Conservation (phyloP, 2,888 invertebrate genomes). For the Euproctis similis region DNA sequence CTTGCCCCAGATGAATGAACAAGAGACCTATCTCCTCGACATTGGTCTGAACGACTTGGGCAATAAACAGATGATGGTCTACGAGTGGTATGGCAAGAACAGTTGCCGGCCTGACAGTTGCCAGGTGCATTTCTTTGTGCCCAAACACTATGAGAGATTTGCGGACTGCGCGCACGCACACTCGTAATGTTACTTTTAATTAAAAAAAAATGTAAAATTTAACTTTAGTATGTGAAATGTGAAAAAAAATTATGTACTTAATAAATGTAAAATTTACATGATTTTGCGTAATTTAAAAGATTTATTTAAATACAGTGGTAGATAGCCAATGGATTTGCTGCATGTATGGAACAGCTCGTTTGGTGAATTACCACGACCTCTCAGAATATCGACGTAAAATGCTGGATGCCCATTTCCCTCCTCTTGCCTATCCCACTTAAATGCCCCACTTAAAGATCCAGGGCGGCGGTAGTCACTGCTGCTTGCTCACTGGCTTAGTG, state of each 20-base stretch:
- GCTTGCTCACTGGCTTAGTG: no score
- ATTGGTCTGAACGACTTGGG: not conserved
- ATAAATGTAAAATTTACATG: not conserved
- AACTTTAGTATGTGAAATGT: not conserved
- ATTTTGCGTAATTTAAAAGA: no score
- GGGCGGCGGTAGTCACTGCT: no score
- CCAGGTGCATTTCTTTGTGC: not conserved
- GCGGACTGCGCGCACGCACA: not conserved
- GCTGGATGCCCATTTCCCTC: no score
- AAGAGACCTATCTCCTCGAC: not conserved
- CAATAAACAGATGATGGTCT: not conserved
- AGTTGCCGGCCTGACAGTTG: not conserved
- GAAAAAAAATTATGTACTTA: not conserved
- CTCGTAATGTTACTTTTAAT: not conserved
- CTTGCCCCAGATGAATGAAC: slow-evolving; percentile 52
- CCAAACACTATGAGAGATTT: not conserved
- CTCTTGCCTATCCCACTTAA: no score
- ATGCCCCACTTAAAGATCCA: no score
- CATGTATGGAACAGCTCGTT: no score
- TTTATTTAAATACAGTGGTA: no score
- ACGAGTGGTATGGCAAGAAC: not conserved
- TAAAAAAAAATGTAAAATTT: not conserved
- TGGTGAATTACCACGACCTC: no score
- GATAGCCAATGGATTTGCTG: no score
- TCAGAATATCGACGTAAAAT: no score